Evolutionary conservation across 2,797 vertebrate species (phyloP).

Genomic region (Ibycter americanus): DNA sequence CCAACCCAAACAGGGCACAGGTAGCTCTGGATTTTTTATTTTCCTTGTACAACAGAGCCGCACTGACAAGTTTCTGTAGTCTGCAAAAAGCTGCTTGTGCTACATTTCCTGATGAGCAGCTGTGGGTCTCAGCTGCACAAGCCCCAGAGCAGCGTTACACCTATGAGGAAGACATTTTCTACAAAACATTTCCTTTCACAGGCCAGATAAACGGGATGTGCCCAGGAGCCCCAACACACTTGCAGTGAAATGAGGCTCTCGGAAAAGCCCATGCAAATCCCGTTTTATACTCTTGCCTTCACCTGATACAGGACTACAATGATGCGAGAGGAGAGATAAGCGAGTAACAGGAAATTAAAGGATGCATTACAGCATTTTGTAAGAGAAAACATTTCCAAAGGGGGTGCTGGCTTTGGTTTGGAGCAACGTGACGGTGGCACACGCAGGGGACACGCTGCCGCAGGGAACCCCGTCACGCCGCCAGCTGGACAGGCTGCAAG

Average conservation of each 20-base stretch:
- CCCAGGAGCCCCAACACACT: background rate
- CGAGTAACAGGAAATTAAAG: background rate
- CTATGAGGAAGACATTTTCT: background rate
- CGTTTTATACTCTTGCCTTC: background rate
- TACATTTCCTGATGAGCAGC: rapidly evolving
- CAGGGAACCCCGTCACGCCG: background rate
- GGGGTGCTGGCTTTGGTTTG: background rate
- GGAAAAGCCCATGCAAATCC: background rate
- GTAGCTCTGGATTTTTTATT: background rate
- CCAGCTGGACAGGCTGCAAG: background rate
- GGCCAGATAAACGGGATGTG: background rate
- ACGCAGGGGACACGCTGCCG: rapidly evolving
- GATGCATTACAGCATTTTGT: background rate
- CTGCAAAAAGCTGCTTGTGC: rapidly evolving
- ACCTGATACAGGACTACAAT: background rate
- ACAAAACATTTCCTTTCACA: background rate
- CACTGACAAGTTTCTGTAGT: background rate
- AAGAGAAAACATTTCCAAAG: background rate
- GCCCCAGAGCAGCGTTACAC: background rate
- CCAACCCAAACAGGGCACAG: background rate
- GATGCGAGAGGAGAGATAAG: background rate
- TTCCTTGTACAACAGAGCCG: background rate
- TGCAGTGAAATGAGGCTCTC: background rate
- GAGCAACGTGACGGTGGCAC: background rate
- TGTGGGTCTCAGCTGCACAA: rapidly evolving